Base-by-base conservation (phyloP, 1,140 invertebrate genomes). In the Protaetia brevitarsis region DNA sequence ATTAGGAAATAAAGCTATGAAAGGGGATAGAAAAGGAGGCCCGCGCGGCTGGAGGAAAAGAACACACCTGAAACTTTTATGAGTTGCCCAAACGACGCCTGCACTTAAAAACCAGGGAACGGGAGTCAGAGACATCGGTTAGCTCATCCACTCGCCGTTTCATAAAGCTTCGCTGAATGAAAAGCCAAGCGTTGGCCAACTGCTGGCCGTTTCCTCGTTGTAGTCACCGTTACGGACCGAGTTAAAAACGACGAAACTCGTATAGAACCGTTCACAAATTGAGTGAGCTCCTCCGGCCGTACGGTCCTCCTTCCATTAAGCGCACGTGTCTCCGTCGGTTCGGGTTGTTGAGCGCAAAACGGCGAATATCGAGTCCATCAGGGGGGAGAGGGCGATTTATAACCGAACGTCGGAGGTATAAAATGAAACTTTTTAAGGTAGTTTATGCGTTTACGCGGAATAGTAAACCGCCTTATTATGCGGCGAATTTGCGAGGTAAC, bases 231-330 rank as follows among this genome's bases (percentile, higher is more conserved):
- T 28, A 45, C 30, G 51, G 59, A 26, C 45, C 27, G 30, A 58
- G 64, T 65, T 65, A 65, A 65, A 65, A 65, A 65, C 37, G 64
- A 59, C 64, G 59, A 65, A 65, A 65, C 59, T 65, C 59, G 64
- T 65, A 65, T 65, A 65, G 59, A 65, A 65, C 59, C 31, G 34
- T 56, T 31, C 64, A 58, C 64, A 59, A 57, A 59, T 58, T 65
- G 64, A 65, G 57, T 58, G 64, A 65, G 64, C 21, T 41, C 26
- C 41, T 51, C 41, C n/a, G n/a, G 41, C 41, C 19, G 13, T 11
- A 10, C 41, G 16, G 41, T 19, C 41, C 19, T 51, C 11, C 60
- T 56, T 58, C 64, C 57, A 65, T 65, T 31, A 65, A 28, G 56
- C 29, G 51, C 64, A 65, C 64, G 56, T 59, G 64, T 59, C 26